Conservation (phyloP, 2,888 invertebrate genomes). For the Pollenia amentaria region DNA sequence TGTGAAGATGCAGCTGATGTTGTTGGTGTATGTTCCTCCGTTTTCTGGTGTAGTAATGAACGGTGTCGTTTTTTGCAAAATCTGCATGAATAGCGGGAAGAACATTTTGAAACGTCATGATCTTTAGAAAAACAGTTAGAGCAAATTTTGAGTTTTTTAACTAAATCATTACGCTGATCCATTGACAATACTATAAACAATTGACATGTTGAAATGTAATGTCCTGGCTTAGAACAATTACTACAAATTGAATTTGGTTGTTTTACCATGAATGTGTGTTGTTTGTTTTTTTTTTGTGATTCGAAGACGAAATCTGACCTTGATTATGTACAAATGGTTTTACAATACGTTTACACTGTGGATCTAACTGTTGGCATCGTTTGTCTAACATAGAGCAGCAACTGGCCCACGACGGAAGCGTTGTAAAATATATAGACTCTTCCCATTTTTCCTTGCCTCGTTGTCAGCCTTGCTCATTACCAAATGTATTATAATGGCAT, state of each 20-base stretch:
- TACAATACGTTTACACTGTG: conserved; percentile 25
- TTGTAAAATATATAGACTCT: conserved; percentile 47
- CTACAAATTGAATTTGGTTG: conserved; percentile 2
- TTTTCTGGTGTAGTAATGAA: conserved; percentile 33
- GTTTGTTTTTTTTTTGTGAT: conserved; percentile 6
- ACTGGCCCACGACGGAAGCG: conserved; percentile 38
- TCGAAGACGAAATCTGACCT: not conserved
- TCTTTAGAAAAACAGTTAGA: conserved; percentile 53
- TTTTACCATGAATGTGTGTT: too few species aligned
- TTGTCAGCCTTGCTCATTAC: conserved; percentile 53
- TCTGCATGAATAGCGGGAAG: conserved; percentile 44
- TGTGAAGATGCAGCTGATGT: conserved; percentile 7
- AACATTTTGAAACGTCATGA: conserved; percentile 19
- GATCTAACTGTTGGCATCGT: conserved; percentile 63
- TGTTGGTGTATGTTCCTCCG: too few species aligned
- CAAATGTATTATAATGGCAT: conserved; percentile 62
- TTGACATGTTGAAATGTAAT: conserved; percentile 32
- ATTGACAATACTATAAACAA: conserved; percentile 28
- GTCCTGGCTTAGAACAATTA: conserved; percentile 36
- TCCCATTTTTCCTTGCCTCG: conserved; percentile 56
- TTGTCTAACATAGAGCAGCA: conserved; percentile 52
- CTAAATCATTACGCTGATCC: conserved; percentile 17
- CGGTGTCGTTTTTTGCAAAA: conserved; percentile 57
- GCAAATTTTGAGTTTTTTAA: conserved; percentile 35
- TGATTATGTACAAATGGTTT: conserved; percentile 15